Evolutionary conservation across 2,888 invertebrate species (phyloP).

Genomic region (Tetheella fluctuosa): DNA sequence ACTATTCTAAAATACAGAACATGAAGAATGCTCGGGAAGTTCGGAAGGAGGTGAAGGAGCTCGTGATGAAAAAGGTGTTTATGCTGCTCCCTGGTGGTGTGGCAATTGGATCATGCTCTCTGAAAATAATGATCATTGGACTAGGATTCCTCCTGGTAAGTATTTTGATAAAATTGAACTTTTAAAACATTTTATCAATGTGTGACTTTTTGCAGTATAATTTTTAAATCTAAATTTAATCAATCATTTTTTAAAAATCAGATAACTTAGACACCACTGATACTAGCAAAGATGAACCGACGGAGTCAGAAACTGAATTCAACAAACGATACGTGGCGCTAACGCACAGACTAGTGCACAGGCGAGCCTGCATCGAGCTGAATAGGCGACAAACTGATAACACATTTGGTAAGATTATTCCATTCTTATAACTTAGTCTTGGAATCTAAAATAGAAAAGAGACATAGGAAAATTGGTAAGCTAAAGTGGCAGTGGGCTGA

Average conservation of each 20-base stretch:
- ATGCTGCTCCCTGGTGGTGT: slow-evolving; percentile 91
- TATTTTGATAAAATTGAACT: no score
- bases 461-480: no score
- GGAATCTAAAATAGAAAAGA: no score
- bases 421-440: no score
- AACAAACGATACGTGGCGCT: slow-evolving; percentile 93
- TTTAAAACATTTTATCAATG: no score
- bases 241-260: slow-evolving; percentile 30
- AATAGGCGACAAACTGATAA: slow-evolving; percentile 93
- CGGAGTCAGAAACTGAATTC: slow-evolving; percentile 94
- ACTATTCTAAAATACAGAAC: slow-evolving; percentile 64
- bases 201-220: background rate
- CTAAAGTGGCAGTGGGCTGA: no score
- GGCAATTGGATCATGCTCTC: slow-evolving; percentile 88
- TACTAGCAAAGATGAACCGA: slow-evolving; percentile 68
- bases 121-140: slow-evolving; percentile 76
- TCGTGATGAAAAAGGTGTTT: slow-evolving; percentile 88
- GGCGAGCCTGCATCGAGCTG: slow-evolving; percentile 95
- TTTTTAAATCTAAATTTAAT: background rate
- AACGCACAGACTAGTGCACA: slow-evolving; percentile 94
- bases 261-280: slow-evolving; percentile 60
- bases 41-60: slow-evolving; percentile 72
- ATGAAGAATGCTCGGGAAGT: slow-evolving; percentile 83
- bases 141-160: slow-evolving; percentile 74
- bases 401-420: slow-evolving; percentile 88